Evolutionary conservation across 2,113 vertebrate genomes (phyloP), one percentile per base, ranked within the genome.

Genomic region (Nanger granti): DNA sequence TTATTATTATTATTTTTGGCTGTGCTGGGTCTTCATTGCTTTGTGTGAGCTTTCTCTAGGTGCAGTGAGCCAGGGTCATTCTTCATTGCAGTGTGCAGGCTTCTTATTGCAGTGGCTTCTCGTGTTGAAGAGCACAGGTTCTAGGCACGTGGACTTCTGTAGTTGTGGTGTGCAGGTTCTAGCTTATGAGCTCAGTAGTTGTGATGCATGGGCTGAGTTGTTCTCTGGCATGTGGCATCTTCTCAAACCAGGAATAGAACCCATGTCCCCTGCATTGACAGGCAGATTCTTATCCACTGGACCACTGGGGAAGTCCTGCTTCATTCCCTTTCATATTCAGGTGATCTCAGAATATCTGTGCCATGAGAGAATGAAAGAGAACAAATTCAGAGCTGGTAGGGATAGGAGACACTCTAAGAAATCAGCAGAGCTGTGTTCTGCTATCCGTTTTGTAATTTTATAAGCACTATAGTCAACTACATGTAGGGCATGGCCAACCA

Each of bases 301-400:
- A 28, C 24, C 12, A 44, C 73, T 44, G 24, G 24, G 41, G 12
- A 79, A 44, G 73, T 44, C 73, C 12, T 44, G 73, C 12, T 47
- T 95, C 49, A 20, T 82, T 18, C 10, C 1, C 37, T 8, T 86
- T 89, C 37, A 52, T 3, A 4, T 92, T 66, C 22, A 26, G 15
- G 41, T 44, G 28, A 79, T 91, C 37, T 93, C 47, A 88, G 29
- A 69, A 54, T 92, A 64, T 37, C 37, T 95, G 31, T 95, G 60
- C 12, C 24, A 31, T 31, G 13, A 66, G 87, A 90, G 31, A 34
- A 76, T 24, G 55, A 60, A 89, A 57, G 34, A 60, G n/a, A 73
- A 8, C 73, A 89, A 54, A 31, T 41, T 15, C 14, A 93, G 31
- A 66, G n/a, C 88, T 92, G 11, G 44, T 76, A 60, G 52, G 41